Evolutionary conservation across 2,888 invertebrate species (phyloP).

Genomic region (Neuroscelio doddi): DNA sequence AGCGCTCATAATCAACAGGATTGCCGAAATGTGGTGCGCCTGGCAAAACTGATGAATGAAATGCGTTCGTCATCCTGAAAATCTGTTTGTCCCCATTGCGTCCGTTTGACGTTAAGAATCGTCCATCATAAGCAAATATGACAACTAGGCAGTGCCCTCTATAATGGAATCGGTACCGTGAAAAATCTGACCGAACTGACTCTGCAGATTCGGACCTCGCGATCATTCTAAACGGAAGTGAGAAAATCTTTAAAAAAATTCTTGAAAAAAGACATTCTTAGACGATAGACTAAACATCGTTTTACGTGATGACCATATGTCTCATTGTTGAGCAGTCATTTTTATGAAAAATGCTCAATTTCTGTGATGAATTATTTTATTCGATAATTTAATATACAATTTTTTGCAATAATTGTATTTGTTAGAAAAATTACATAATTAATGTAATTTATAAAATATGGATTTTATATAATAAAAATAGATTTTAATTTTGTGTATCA

Average conservation of each 20-base stretch:
- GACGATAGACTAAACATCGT: background rate
- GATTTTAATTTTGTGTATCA: too few relatives aligned
- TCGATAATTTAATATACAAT: too few relatives aligned
- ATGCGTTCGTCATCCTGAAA: conserved; percentile 65
- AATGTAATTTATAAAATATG: too few relatives aligned
- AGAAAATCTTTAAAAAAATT: too few relatives aligned
- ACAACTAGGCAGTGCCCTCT: conserved; percentile 67
- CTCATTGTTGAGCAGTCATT: background rate
- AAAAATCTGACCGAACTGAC: conserved; percentile 69
- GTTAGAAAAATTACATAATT: too few relatives aligned
- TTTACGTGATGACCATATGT: background rate
- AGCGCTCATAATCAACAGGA: conserved; percentile 65
- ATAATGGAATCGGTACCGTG: conserved; percentile 66
- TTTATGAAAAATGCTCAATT: too few relatives aligned
- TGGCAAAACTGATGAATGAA: conserved; percentile 60
- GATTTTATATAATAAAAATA: too few relatives aligned
- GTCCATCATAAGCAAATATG: conserved; percentile 72
- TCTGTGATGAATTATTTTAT: too few relatives aligned
- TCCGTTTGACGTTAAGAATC: conserved; percentile 57
- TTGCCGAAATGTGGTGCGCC: conserved; percentile 64
- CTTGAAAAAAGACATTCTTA: conserved; percentile 5
- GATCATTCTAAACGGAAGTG: conserved; percentile 42
- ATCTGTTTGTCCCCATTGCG: conserved; percentile 59
- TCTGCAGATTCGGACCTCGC: conserved; percentile 66
- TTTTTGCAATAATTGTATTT: too few relatives aligned